Percentiles rank a stretch among this genome's conserved stretches.
phyloP scores from a whole-genome alignment of 35 echinoderm and acorn worm species.

The Ophiothrix spiculata region DNA sequence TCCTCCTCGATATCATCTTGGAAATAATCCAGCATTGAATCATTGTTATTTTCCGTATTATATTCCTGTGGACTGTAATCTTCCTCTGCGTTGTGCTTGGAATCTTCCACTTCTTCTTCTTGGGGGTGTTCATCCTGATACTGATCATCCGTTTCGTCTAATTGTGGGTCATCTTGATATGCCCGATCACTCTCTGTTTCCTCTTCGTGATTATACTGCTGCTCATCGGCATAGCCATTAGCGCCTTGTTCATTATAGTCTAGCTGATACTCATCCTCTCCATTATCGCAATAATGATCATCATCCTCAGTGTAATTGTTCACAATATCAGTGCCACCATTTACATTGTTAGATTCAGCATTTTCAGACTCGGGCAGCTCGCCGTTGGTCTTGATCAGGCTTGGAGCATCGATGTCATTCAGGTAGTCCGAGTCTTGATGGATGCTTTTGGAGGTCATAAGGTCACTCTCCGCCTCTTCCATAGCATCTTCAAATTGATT shows the following conservation, averaged over 20 bases:
- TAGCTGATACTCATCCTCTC: slow-evolving; percentile 36
- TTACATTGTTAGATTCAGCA: slow-evolving; percentile 37
- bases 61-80: slow-evolving; percentile 22
- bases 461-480: slow-evolving; percentile 86
- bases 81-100: slow-evolving; percentile 27
- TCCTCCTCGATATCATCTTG: slow-evolving; percentile 1
- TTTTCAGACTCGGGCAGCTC: slow-evolving; percentile 86
- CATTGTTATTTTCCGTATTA: slow-evolving; percentile 22
- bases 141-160: slow-evolving; percentile 17
- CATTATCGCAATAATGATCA: slow-evolving; percentile 23
- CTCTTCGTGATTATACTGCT: slow-evolving; percentile 44
- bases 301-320: slow-evolving; percentile 32
- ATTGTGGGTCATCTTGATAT: slow-evolving; percentile 34
- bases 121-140: slow-evolving; percentile 42
- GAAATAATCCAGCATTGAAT: slow-evolving; percentile 9
- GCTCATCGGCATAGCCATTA: slow-evolving; percentile 14
- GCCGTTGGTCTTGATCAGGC: slow-evolving; percentile 45
- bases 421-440: neutral
- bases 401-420: slow-evolving; percentile 39
- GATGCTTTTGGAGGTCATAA: slow-evolving; percentile 47
- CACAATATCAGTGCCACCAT: slow-evolving; percentile 16
- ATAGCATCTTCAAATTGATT: slow-evolving; percentile 87
- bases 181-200: slow-evolving; percentile 52
- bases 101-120: slow-evolving; percentile 51
- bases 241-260: slow-evolving; percentile 31